Evolutionary conservation across 1,140 invertebrate genomes (phyloP), one percentile per base, ranked within the genome.

Genomic region (Armadillidium nasatum): DNA sequence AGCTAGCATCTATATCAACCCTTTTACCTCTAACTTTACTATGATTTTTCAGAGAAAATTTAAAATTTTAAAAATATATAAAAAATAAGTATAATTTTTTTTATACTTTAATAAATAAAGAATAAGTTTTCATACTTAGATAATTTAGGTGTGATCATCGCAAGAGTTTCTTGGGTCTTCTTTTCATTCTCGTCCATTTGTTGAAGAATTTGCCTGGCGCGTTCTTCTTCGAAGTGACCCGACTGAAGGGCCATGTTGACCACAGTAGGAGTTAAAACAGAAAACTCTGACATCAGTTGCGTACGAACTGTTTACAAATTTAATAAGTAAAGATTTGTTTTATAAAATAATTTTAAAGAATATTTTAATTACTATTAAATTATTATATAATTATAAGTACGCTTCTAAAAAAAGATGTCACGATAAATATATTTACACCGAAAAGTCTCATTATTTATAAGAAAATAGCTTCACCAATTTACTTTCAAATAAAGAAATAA

Each of bases 231-330:
- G 84, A 90, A 95, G 83, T 91, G 90, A 0, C 93, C 92, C 83
- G 92, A 93, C 82, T 95, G 93, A 81, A 95, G 85, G n/a, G 94
- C 94, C 82, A 95, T 89, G 7, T 89, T 86, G 43, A 95, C 90
- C 7, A 95, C 89, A 80, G 91, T 89, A 81, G 94, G 92, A 9
- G 92, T 89, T 45, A 94, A 88, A 67, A 88, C 88, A 72, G 88
- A 88, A 83, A 93, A 93, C 82, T 91, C 90, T 73, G 89, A 86
- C 84, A 90, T 89, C n/a, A 94, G 85, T 82, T 88, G 87, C 23
- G 84, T 82, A 86, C 92, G 92, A 82, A 94, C 93, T 94, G 82
- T 33, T 33, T 6, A 87, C 19, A 19, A 19, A 72, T 10, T 22
- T 43, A 43, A 10, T 1, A 7, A 71, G 10, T 43, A 13, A n/a